Percentiles rank a stretch among this genome's conserved stretches.
Evolutionary conservation across 2,888 invertebrate genomes (phyloP).

Genomic region (Drosophila subquinaria): DNA sequence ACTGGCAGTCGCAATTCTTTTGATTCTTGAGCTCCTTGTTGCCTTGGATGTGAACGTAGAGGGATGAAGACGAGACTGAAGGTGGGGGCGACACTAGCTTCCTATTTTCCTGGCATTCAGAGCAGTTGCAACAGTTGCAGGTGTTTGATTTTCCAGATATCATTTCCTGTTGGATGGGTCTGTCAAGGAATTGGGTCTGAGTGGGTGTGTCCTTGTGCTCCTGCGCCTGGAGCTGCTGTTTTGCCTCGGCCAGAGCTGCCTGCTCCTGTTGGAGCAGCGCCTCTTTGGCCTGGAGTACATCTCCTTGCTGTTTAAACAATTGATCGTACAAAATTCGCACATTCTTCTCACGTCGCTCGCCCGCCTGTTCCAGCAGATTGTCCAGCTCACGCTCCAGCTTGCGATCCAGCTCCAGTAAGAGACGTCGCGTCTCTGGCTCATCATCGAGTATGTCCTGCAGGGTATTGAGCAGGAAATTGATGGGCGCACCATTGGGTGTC

Average conservation of each 20-base stretch:
- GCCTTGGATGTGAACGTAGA: background rate
- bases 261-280: constrained; percentile 16
- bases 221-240: constrained; percentile 8
- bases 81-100: background rate
- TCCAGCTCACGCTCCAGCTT: constrained; percentile 42
- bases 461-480: constrained; percentile 41
- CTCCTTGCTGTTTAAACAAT: constrained; percentile 45
- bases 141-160: background rate
- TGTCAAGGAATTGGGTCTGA: background rate
- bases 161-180: background rate
- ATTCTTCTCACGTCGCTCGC: constrained; percentile 47
- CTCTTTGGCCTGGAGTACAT: constrained; percentile 19
- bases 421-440: constrained; percentile 17
- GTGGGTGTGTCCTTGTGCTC: background rate
- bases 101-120: background rate
- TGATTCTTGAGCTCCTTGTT: background rate
- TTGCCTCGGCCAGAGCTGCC: background rate
- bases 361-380: constrained; percentile 35
- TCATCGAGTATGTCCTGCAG: constrained; percentile 33
- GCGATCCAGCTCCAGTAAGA: constrained; percentile 43
- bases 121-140: constrained; percentile 1
- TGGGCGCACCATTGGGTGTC: constrained; percentile 13
- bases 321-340: constrained; percentile 57
- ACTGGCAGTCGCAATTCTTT: constrained; percentile 3
- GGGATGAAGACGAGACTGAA: background rate